These are phyloP conservation scores for Mastigias papua DNA, from an alignment of 30 jellyfish, hydroid and myxozoan species.

Conservation along the genomic window DNA sequence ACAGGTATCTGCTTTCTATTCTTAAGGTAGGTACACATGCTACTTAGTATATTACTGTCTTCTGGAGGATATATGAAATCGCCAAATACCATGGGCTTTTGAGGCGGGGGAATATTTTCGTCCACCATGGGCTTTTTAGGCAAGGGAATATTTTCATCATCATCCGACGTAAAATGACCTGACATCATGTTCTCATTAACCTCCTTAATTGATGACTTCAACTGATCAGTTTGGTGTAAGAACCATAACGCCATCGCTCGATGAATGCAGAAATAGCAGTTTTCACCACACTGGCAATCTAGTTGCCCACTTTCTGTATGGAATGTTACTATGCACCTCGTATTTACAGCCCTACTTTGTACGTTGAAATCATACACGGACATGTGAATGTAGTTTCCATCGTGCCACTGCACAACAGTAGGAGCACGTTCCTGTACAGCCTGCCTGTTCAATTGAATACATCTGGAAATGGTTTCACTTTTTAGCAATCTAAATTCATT, in stretches of 20 bases:
- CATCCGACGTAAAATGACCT: background rate
- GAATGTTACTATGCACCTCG: conserved; percentile 1
- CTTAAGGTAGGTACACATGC: background rate
- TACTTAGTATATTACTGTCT: background rate
- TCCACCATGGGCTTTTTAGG: background rate
- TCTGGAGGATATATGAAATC: background rate
- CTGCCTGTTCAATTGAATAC: background rate
- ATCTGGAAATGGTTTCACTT: background rate
- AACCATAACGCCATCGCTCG: background rate
- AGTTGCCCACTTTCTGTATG: conserved; percentile 18
- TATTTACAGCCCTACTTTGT: background rate
- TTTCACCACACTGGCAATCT: background rate
- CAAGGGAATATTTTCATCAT: background rate
- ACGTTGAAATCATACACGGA: conserved; percentile 14
- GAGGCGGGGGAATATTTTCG: background rate
- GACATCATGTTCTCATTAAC: background rate
- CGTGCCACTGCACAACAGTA: conserved; percentile 27
- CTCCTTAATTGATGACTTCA: background rate
- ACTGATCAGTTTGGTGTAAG: background rate
- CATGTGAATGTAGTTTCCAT: too few relatives aligned
- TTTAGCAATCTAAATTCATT: background rate
- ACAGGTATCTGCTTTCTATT: too few relatives aligned
- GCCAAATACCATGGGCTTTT: background rate
- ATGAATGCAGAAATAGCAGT: background rate
- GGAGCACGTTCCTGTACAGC: background rate